A percentile compares a stretch with the other conserved stretches of the same genome.
Evolutionary conservation across 2,888 invertebrate species (phyloP).

Genomic region (Platerodrilus igneus): DNA sequence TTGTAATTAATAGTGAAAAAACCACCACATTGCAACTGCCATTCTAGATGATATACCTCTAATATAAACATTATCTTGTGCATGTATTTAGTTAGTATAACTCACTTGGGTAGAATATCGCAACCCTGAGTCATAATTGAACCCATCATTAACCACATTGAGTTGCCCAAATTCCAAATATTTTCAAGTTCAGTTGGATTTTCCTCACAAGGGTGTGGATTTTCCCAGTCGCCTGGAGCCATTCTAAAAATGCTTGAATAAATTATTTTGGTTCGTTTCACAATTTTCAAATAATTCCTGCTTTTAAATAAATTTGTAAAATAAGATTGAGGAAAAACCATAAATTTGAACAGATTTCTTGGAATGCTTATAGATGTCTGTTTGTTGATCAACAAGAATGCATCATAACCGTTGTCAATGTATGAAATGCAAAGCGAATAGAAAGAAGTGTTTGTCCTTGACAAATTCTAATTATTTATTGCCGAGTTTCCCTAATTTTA

Average conservation of each 20-base stretch:
- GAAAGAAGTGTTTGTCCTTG: too few species aligned
- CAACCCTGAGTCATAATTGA: slow-evolving; percentile 93
- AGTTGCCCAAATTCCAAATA: slow-evolving; percentile 81
- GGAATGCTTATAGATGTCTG: too few species aligned
- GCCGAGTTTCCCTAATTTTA: too few species aligned
- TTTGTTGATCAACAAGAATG: too few species aligned
- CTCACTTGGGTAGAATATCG: slow-evolving; percentile 84
- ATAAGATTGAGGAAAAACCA: too few species aligned
- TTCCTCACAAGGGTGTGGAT: slow-evolving; percentile 86
- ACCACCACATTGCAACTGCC: slow-evolving; percentile 89
- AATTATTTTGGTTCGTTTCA: too few species aligned
- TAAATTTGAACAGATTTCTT: too few species aligned
- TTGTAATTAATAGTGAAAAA: slow-evolving; percentile 85
- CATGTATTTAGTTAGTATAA: slow-evolving; percentile 1
- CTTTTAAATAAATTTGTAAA: too few species aligned
- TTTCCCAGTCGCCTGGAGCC: slow-evolving; percentile 90
- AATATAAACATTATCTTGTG: slow-evolving; percentile 17
- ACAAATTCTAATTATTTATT: too few species aligned
- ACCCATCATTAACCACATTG: slow-evolving; percentile 90
- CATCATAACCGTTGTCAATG: too few species aligned
- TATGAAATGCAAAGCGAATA: too few species aligned
- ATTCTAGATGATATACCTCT: slow-evolving; percentile 87
- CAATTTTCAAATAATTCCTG: too few species aligned
- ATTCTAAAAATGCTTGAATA: slow-evolving; percentile 53
- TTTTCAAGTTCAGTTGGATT: slow-evolving; percentile 87